Base-by-base conservation (phyloP, 1,140 invertebrate genomes). In the Drosophila truncata region DNA sequence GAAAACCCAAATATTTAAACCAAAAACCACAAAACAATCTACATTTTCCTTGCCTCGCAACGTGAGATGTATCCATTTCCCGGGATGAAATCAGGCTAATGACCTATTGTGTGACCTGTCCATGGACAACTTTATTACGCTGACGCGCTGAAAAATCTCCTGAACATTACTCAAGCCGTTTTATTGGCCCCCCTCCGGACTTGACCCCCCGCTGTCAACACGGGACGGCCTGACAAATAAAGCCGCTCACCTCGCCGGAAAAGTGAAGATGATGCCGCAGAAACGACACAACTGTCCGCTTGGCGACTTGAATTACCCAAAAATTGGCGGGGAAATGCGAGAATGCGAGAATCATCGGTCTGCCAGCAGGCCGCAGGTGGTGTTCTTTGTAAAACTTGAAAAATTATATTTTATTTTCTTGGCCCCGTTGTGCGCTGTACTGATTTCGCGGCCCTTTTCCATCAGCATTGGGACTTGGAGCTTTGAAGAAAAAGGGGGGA, bases 131-230 rank as follows among this genome's bases (percentile, higher is more conserved):
- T 84, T 84, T 88, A 90, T 88, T 88, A 88, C 85, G 85, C 85
- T 81, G 84, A 88, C 81, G 69, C 67, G 85, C 62, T 85, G 78
- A 88, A 88, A 88, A 81, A 84, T 90, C 81, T 69, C 35, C 60
- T 61, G 70, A 72, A 72, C 84, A 90, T 88, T 90, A 88, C 81
- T 88, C 85, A 88, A 81, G 73, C 62, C 87, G 81, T 88, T 88
- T 88, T 90, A 86, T 85, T 80, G 82, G 67, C 78, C 77, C 64
- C 29, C 42, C 27, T 18, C 0, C 49, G 11, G 29, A 31, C 27
- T 29, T 54, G 54, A 54, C 42, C 67, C 65, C 55, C 47, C 27
- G 62, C 77, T 81, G 80, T 88, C 83, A 79, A 50, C 83, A 60
- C 83, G 31, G 50, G 61, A 42, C 47, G 58, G 58, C 62, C 66